A percentile compares a stretch with the other conserved stretches of the same genome.
Evolutionary conservation across 1,140 invertebrate genomes (phyloP).

Genomic region (Saccostrea glomerata): DNA sequence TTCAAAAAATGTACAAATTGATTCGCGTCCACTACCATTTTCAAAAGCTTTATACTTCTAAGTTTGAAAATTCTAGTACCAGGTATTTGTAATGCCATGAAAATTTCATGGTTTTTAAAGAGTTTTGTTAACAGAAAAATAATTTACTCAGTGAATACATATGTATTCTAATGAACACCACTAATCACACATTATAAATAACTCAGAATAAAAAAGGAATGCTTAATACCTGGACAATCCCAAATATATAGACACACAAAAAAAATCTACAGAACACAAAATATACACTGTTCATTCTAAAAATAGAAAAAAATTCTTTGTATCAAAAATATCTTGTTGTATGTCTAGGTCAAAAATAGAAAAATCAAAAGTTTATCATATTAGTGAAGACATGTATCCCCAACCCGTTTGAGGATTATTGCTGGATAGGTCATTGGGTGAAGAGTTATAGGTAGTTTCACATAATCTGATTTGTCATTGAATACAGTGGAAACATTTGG

Average conservation of each 20-base stretch:
- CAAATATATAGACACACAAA: not conserved
- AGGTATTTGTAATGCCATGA: too few species aligned
- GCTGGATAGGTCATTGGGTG: too few species aligned
- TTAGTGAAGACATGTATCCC: too few species aligned
- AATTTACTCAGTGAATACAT: too few species aligned
- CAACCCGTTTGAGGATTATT: too few species aligned
- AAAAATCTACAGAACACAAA: not conserved
- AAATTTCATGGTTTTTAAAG: too few species aligned
- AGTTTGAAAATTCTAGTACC: too few species aligned
- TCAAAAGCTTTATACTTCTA: too few species aligned
- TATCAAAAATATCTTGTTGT: not conserved
- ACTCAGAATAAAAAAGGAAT: not conserved
- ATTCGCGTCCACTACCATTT: not conserved
- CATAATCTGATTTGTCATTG: too few species aligned
- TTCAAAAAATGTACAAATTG: not conserved
- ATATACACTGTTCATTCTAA: not conserved
- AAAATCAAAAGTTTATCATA: not conserved
- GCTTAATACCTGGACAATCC: not conserved
- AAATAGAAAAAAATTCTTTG: not conserved
- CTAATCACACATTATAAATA: not conserved
- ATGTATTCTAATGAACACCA: not conserved
- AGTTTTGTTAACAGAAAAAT: too few species aligned
- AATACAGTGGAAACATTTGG: too few species aligned
- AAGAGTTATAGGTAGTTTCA: too few species aligned
- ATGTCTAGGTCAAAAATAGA: not conserved